phyloP scores from a whole-genome alignment of 2,888 invertebrate genomes.

The Malachius bipustulatus region DNA sequence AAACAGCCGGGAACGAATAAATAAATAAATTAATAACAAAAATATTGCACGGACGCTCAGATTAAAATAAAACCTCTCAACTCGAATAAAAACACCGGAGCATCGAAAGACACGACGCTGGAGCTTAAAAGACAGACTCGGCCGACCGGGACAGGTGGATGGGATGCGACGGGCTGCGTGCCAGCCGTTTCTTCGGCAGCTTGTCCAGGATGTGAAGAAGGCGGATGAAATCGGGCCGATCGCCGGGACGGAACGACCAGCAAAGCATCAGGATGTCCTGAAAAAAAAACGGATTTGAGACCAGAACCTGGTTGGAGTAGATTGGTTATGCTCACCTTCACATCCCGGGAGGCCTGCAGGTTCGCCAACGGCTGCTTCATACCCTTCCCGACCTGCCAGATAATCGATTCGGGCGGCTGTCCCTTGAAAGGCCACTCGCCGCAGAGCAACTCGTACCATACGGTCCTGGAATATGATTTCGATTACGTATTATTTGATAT shows the following conservation, averaged over 20 bases:
- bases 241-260: constrained; percentile 79
- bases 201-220: constrained; percentile 77
- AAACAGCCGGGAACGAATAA: too few species aligned
- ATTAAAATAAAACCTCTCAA: too few species aligned
- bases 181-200: constrained; percentile 88
- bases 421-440: constrained; percentile 94
- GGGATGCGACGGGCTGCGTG: constrained; percentile 96
- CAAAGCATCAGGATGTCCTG: constrained; percentile 94
- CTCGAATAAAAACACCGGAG: too few species aligned
- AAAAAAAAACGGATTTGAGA: constrained; percentile 16
- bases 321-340: constrained; percentile 83
- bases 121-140: constrained; percentile 85
- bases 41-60: too few species aligned
- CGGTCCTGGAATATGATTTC: constrained; percentile 56
- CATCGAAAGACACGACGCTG: too few species aligned
- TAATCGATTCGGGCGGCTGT: constrained; percentile 87
- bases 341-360: constrained; percentile 88
- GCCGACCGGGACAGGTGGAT: constrained; percentile 92
- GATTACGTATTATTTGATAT: constrained; percentile 19
- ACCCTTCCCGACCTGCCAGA: constrained; percentile 96
- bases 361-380: constrained; percentile 91
- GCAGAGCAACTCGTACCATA: constrained; percentile 95
- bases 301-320: too few species aligned
- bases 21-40: too few species aligned
- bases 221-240: constrained; percentile 83